Evolutionary conservation across 1,140 invertebrate species (phyloP), one percentile per base, ranked within the genome.

Genomic region (Metopolophium dirhodum): DNA sequence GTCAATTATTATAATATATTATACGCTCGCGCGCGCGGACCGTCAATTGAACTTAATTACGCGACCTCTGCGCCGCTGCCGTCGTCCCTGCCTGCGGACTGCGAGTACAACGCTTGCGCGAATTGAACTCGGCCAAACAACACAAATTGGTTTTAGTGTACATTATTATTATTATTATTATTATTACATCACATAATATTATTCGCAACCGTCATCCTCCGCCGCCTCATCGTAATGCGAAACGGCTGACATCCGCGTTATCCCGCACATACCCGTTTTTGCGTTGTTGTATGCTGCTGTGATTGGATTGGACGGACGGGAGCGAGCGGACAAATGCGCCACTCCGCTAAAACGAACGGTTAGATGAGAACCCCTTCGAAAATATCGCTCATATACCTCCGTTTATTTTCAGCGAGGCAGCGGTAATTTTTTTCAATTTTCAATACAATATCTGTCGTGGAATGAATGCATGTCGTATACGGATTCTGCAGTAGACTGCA

Each of bases 11-110:
- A 90, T 7, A 35, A 57, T 45, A 57, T 45, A n/a, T 35, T n/a
- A 35, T 47, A 49, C 30, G 3, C 90, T 47, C 45, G 68, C 61
- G 61, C 47, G 6, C 61, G 30, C 90, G 54, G 89, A 91, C 18
- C 45, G 91, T 47, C 91, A 92, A 92, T 92, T 92, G 91, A 92
- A 54, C 68, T 92, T 92, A 92, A 92, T 92, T 92, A 92, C 77
- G 77, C 68, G 91, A 92, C 77, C 91, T 92, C 77, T 49, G 77
- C 61, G 22, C 49, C n/a, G 35, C 22, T 22, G 51, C 51, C 54
- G 41, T 35, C 54, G 41, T 35, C 30, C n/a, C 30, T 49, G 26
- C 30, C 7, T 18, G 18, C n/a, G 22, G 45, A 88, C 30, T 77
- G 14, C 61, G 14, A n/a, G 30, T 18, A 61, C 41, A 49, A 91